phyloP scores from a whole-genome alignment of 2,113 vertebrate genomes.

The Progne subis region DNA sequence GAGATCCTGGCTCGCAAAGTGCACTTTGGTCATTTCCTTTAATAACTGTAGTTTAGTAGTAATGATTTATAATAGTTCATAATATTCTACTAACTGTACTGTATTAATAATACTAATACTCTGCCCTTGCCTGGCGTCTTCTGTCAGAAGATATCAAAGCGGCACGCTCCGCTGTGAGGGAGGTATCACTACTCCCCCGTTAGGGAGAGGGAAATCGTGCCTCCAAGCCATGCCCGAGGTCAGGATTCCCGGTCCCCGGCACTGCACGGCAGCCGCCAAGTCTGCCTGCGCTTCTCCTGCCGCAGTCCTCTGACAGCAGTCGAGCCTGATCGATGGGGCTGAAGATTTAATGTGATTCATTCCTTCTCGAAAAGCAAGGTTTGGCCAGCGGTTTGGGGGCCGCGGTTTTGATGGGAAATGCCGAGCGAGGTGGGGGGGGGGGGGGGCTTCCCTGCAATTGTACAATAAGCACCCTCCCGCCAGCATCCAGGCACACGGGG shows the following conservation, averaged over 20 bases:
- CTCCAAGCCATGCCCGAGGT: neutral
- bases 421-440: neutral
- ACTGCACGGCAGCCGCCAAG: neutral
- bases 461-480: neutral
- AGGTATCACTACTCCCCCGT: neutral
- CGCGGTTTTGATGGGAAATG: neutral
- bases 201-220: neutral
- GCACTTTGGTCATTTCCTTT: conserved; percentile 71
- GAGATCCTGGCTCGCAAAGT: conserved; percentile 44
- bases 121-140: conserved; percentile 51
- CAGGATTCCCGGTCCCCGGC: neutral
- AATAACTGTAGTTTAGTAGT: conserved; percentile 64
- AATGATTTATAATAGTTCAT: conserved; percentile 71
- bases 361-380: conserved; percentile 6
- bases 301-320: neutral
- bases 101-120: conserved; percentile 69
- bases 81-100: conserved; percentile 71
- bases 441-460: neutral
- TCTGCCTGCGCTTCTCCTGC: neutral
- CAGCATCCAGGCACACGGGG: neutral
- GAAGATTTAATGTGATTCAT: conserved; percentile 17
- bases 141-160: conserved; percentile 49
- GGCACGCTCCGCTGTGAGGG: neutral
- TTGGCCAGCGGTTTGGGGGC: neutral
- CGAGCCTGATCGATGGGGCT: neutral